Evolutionary conservation across 1,140 invertebrate species (phyloP).

Genomic region (Drosophila chauvacae): DNA sequence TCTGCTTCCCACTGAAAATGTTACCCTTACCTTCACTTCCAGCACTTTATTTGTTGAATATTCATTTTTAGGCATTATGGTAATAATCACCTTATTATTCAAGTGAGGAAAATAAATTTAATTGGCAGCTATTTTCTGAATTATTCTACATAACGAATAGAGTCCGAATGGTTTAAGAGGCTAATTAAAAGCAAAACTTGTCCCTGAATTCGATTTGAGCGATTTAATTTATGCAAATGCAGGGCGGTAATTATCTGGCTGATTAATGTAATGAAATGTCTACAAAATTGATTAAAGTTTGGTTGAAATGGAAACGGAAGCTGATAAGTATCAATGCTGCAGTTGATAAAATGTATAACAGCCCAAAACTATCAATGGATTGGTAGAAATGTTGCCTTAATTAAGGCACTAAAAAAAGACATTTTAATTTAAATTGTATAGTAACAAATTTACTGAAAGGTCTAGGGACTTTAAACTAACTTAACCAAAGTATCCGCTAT

Average conservation of each 20-base stretch:
- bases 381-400: neutral
- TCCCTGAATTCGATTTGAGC: conserved; percentile 19
- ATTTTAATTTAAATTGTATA: neutral
- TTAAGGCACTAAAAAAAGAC: neutral
- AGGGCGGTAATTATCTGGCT: conserved; percentile 42
- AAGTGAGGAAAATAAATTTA: conserved; percentile 6
- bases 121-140: conserved; percentile 7
- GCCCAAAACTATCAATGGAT: neutral
- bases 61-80: conserved; percentile 6
- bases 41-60: conserved; percentile 1
- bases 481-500: neutral
- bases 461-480: neutral
- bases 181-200: conserved; percentile 46
- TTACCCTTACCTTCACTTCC: neutral
- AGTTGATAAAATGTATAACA: conserved; percentile 8
- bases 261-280: conserved; percentile 56
- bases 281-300: conserved; percentile 43
- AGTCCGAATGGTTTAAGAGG: conserved; percentile 21
- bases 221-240: conserved; percentile 65
- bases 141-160: conserved; percentile 23
- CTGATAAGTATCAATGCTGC: neutral
- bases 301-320: neutral
- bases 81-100: conserved; percentile 13
- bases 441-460: neutral
- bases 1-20: too few species aligned